These are phyloP conservation scores for Adelphocoris suturalis DNA, from an alignment of 2,888 invertebrate species.

Conservation along the genomic window DNA sequence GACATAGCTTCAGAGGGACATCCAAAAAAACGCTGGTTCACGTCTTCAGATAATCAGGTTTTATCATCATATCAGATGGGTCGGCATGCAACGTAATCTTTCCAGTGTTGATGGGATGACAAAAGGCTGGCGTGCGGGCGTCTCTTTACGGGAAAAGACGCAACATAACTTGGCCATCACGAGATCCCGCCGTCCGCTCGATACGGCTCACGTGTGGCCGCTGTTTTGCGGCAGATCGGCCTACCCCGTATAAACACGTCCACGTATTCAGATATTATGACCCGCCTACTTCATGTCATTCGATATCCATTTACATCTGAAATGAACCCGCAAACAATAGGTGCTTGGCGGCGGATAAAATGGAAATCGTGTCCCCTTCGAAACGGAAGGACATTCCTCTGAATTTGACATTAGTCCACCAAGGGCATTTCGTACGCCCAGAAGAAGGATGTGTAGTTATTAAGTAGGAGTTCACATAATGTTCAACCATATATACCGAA, in stretches of 20 bases:
- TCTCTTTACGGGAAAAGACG: neutral
- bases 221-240: neutral
- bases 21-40: neutral
- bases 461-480: too few species aligned
- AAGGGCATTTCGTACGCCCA: neutral
- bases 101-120: constrained; percentile 13
- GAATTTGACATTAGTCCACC: neutral
- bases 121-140: neutral
- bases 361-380: constrained; percentile 16
- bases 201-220: constrained; percentile 5
- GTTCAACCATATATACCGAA: too few species aligned
- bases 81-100: neutral
- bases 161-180: constrained; percentile 27
- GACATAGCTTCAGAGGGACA: too few species aligned
- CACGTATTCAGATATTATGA: neutral
- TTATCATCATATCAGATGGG: neutral
- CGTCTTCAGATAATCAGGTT: neutral
- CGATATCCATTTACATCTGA: neutral
- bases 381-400: neutral
- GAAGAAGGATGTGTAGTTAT: neutral
- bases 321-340: neutral
- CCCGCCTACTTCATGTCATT: neutral
- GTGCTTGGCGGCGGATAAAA: neutral
- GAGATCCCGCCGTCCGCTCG: constrained; percentile 13
- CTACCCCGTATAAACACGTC: neutral